Base-by-base conservation (phyloP, 1,140 invertebrate genomes). In the Polypedilum pembai region DNA sequence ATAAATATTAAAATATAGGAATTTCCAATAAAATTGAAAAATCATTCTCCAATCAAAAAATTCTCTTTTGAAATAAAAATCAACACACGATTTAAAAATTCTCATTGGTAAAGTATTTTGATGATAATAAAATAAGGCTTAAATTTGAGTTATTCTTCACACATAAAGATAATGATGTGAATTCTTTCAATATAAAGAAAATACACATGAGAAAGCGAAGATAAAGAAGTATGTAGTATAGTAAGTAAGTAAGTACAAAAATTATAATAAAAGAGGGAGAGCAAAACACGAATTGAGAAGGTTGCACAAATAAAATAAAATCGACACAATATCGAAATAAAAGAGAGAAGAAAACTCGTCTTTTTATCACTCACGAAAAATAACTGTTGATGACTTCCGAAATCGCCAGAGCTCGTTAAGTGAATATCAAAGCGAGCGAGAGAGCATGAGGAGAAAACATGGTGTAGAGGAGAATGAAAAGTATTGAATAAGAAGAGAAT, bases 331-430 rank as follows among this genome's bases (percentile, higher is more conserved):
- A 21, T 69, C 65, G 20, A 21, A 69, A 21, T 20, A 69, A 20
- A 69, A 69, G 17, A 69, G 65, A 69, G 18, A 21, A 69, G 20
- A 69, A 69, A 21, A 20, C 20, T 69, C 65, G 65, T 69, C 65
- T 20, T 21, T 69, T 69, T 69, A 69, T 69, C 65, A 69, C 65
- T 69, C 20, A 18, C 45, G 45, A 56, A 69, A 33, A 69, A 5
- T 69, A 69, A 69, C 65, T 69, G 65, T 69, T 69, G 20, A 69
- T 69, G 65, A 69, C 65, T 69, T 69, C 65, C 65, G 65, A 69
- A 69, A 18, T 69, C 65, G 20, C 20, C 65, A 69, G 65, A 69
- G 65, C 65, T 69, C 65, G 65, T 69, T 69, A 69, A 69, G 20
- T 69, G 20, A 69, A 8, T 18, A 21, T 20, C 65, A 69, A 21